Base-by-base conservation (phyloP, 2,888 invertebrate species). In the Lasioglossum morio region DNA sequence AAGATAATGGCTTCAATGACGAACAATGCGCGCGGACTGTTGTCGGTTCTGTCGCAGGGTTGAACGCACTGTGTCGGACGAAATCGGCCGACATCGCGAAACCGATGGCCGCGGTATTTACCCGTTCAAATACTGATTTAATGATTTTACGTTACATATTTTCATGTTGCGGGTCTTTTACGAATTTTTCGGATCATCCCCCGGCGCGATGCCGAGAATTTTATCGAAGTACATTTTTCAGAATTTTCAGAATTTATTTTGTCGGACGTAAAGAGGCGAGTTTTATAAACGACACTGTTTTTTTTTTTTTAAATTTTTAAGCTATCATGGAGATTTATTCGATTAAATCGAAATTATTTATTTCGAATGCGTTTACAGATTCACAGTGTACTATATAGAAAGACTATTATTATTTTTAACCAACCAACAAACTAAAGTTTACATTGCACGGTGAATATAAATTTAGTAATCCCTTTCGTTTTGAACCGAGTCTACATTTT, bases 1-100 rank as follows among this genome's bases (percentile, higher is more conserved):
- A 43, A 76, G 85, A 85, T 86, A 86, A 86, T 85, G 66, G 48
- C 78, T 27, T 69, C 85, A 73, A 86, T 85, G 86, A 79, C 66
- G 86, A 63, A 70, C 79, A 57, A 73, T 78, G 27, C 34, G 57
- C 73, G 57, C 75, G 57, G 60, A 37, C 48, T 30, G 37, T 72
- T 72, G 81, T 46, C 63, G 63, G 63, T 63, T 5, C 30, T 30
- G 30, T 63, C 43, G 37, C 74, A 48, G 10, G 80, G 70, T 77
- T 75, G 72, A 74, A 70, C 75, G 84, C 57, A 57, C 76, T 48
- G 72, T 34, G 48, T 70, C 34, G 48, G 60, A 84, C 74, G 19
- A 73, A 74, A 70, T 0, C 72, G 72, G 23, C 69, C 12, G 30
- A 23, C 53, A 34, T n/a, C 34, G 46, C 19, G 30, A 4, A 27